A percentile compares a stretch with the other conserved stretches of the same genome.
Evolutionary conservation across 2,888 invertebrate species (phyloP).

Genomic region (Limenitis camilla): DNA sequence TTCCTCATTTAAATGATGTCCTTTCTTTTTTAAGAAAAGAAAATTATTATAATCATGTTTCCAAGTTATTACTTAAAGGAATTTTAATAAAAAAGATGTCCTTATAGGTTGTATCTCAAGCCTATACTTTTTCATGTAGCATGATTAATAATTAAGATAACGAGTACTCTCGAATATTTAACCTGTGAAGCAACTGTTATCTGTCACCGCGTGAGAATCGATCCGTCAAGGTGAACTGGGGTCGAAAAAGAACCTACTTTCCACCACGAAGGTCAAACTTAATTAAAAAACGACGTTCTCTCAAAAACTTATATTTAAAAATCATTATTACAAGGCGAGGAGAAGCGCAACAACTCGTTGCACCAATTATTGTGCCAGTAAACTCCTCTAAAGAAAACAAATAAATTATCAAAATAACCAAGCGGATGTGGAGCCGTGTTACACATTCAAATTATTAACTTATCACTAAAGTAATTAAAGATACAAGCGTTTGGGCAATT

Average conservation of each 20-base stretch:
- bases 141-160: constrained; percentile 3
- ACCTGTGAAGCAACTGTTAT: constrained; percentile 22
- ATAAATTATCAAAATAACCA: constrained; percentile 10
- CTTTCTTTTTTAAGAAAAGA: too few species aligned
- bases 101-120: not conserved
- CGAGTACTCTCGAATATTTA: constrained; percentile 12
- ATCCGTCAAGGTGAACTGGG: constrained; percentile 50
- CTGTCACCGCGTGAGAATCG: constrained; percentile 45
- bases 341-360: constrained; percentile 19
- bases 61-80: too few species aligned
- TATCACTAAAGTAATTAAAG: not conserved
- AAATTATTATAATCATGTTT: too few species aligned
- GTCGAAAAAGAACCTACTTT: constrained; percentile 51
- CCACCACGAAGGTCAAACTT: constrained; percentile 44
- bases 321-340: constrained; percentile 26
- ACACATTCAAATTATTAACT: not conserved
- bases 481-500: constrained; percentile 10
- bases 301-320: constrained; percentile 50
- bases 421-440: not conserved
- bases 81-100: not conserved
- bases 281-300: constrained; percentile 43
- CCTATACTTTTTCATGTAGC: not conserved
- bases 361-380: constrained; percentile 17
- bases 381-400: constrained; percentile 19
- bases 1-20: too few species aligned